Evolutionary conservation across 2,888 invertebrate genomes (phyloP), one percentile per base, ranked within the genome.

Genomic region (Sussaba pulchella): DNA sequence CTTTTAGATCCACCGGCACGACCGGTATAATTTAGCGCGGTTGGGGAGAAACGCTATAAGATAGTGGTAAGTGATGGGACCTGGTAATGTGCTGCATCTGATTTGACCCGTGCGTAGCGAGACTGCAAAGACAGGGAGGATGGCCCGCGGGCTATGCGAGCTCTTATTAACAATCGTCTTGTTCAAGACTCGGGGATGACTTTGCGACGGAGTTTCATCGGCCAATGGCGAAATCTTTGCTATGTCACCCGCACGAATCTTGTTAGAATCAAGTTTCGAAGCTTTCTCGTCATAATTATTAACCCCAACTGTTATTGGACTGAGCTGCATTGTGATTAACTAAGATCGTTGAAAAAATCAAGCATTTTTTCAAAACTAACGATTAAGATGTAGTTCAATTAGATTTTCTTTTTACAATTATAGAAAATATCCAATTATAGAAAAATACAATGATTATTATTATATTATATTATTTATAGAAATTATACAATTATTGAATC

Each of bases 11-110:
- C 50, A 10, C 41, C 52, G 77, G 74, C 77, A 82, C 81, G 77
- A 70, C 67, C 71, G 76, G 82, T 78, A 82, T 84, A 84, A 81
- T 82, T 84, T 70, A 82, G 69, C 59, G 70, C 19, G 63, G 69
- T 76, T 61, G 17, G 74, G 57, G 78, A 78, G 80, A 77, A 72
- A 77, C 64, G 76, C 47, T 47, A 26, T 57, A 54, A 76, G 90
- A 89, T 89, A 90, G 88, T 82, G 85, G 90, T 91, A 91, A 92
- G 91, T 91, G 88, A 92, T 91, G 89, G 89, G 87, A 85, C 82
- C 79, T 72, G 84, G 88, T 91, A 91, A 92, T 92, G 92, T 92
- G 91, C 91, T 89, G 92, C 89, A 90, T 92, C 89, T 91, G 83
- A 86, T 92, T 91, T 86, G 43, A 61, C 83, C 61, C 61, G 8